A percentile compares a stretch with the other conserved stretches of the same genome.
These are phyloP conservation scores for Carcinoscorpius rotundicauda DNA, from an alignment of 1,140 invertebrate species.

Conservation along the genomic window DNA sequence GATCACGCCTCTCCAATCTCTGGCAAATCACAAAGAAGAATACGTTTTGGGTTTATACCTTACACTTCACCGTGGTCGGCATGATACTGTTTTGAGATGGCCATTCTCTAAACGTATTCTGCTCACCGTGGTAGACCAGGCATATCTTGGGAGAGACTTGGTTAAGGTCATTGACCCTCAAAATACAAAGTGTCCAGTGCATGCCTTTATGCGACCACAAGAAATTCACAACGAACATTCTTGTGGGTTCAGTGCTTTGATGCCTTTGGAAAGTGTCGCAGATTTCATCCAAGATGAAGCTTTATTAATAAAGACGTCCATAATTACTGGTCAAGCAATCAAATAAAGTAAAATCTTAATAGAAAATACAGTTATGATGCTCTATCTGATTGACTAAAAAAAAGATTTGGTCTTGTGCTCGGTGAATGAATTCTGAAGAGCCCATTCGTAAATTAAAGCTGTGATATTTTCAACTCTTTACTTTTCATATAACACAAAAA, in stretches of 20 bases:
- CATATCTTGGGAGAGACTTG: neutral
- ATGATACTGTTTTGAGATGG: slow-evolving; percentile 19
- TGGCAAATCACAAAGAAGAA: neutral
- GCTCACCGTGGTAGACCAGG: slow-evolving; percentile 11
- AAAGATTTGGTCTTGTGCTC: no score
- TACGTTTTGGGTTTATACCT: slow-evolving; percentile 14
- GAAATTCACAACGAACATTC: slow-evolving; percentile 7
- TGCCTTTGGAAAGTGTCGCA: neutral
- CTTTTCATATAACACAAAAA: no score
- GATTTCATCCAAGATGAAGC: neutral
- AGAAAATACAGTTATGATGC: no score
- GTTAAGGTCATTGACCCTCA: slow-evolving; percentile 9
- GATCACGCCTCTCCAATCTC: neutral
- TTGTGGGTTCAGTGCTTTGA: slow-evolving; percentile 9
- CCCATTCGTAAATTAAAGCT: no score
- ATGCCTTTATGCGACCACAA: slow-evolving; percentile 9
- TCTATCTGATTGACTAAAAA: no score
- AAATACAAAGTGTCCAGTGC: slow-evolving; percentile 5
- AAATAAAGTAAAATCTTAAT: no score
- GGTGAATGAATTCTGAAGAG: no score
- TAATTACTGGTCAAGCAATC: slow-evolving; percentile 1
- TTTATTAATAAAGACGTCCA: neutral
- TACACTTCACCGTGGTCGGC: slow-evolving; percentile 14
- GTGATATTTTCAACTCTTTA: no score
- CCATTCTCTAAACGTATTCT: slow-evolving; percentile 14